phyloP scores from a whole-genome alignment of 2,797 vertebrate genomes.

The Brachyalestes nurse region DNA sequence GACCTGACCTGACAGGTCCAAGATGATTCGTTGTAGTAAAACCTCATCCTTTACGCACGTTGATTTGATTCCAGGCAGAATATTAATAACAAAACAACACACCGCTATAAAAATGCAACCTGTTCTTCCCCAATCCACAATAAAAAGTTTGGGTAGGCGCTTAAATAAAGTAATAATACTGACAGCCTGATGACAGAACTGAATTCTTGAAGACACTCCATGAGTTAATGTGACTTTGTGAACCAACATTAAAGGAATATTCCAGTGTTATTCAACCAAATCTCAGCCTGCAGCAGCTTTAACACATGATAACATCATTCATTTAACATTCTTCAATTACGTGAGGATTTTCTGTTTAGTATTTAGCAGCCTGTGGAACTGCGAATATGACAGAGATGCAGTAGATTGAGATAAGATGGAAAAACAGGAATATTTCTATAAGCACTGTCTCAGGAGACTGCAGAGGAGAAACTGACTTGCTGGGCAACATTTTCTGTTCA shows the following conservation, averaged over 20 bases:
- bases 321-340: too few relatives aligned
- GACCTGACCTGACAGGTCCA: neutral
- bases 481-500: neutral
- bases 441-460: neutral
- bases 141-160: neutral
- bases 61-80: neutral
- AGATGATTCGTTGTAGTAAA: neutral
- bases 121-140: neutral
- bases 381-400: too few relatives aligned
- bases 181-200: neutral
- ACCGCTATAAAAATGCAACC: neutral
- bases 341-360: neutral
- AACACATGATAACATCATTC: too few relatives aligned
- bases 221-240: neutral
- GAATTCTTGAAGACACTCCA: neutral
- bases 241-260: neutral
- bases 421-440: neutral
- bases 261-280: neutral
- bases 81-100: slow-evolving; percentile 1
- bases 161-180: neutral
- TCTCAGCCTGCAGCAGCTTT: neutral
- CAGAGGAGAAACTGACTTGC: neutral
- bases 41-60: neutral
- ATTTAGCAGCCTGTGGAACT: neutral
- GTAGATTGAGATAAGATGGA: neutral